These are phyloP conservation scores for Esox niger DNA, from an alignment of 2,113 vertebrate species.

Conservation along the genomic window DNA sequence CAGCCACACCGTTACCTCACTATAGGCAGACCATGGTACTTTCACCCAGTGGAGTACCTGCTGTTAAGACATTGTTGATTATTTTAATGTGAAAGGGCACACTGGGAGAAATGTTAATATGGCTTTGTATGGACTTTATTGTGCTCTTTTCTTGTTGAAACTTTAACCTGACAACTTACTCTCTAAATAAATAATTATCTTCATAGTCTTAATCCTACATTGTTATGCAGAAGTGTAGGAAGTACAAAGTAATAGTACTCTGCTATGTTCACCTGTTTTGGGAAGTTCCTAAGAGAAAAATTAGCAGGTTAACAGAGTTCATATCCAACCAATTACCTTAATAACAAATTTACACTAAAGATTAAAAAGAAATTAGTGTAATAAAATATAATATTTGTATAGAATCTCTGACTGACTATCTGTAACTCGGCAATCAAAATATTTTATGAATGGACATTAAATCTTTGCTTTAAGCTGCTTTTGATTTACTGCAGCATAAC, in stretches of 20 bases:
- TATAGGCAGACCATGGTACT: not conserved
- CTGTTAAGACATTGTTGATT: slow-evolving; percentile 3
- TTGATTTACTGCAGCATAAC: slow-evolving; percentile 2
- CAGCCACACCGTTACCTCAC: not conserved
- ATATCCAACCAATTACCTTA: too few species aligned
- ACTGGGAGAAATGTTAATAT: slow-evolving; percentile 43
- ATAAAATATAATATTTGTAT: not conserved
- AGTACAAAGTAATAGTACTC: too few species aligned
- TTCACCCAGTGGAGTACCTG: not conserved
- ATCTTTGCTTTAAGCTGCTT: slow-evolving; percentile 4
- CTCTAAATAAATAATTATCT: slow-evolving; percentile 16
- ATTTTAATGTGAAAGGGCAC: slow-evolving; percentile 22
- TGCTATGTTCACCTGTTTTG: too few species aligned
- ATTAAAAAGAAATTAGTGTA: not conserved
- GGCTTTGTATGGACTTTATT: slow-evolving; percentile 24
- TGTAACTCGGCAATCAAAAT: slow-evolving; percentile 14
- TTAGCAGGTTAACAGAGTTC: too few species aligned
- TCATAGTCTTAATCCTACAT: slow-evolving; percentile 1
- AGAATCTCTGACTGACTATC: slow-evolving; percentile 21
- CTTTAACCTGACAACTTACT: not conserved
- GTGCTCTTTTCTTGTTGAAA: slow-evolving; percentile 10
- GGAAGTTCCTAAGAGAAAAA: too few species aligned
- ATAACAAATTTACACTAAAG: too few species aligned
- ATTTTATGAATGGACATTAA: slow-evolving; percentile 22
- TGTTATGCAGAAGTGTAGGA: slow-evolving; percentile 12